These are phyloP conservation scores for Brachyrhaphis roseni DNA, from an alignment of 2,797 vertebrate genomes.

Conservation along the genomic window DNA sequence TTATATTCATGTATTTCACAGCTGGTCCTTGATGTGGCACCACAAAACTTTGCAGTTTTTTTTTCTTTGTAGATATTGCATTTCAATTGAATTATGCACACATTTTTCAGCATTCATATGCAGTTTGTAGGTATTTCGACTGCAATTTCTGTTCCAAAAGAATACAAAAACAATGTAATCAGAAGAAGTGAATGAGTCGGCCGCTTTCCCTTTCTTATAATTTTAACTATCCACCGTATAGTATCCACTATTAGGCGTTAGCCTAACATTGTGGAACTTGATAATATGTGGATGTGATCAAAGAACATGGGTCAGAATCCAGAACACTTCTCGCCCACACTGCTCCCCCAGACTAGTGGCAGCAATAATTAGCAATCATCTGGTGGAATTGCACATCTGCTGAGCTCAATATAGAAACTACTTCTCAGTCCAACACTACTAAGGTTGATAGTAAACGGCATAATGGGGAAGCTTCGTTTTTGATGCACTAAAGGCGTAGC, in stretches of 20 bases:
- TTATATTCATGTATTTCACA: slow-evolving; percentile 43
- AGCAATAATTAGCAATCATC: too few relatives aligned
- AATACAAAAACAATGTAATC: neutral
- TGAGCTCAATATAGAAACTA: too few relatives aligned
- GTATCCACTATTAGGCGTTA: too few relatives aligned
- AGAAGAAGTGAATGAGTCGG: neutral
- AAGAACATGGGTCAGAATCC: neutral
- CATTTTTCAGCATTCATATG: neutral
- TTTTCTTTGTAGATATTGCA: slow-evolving; percentile 1
- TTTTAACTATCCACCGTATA: too few relatives aligned
- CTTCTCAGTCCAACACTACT: too few relatives aligned
- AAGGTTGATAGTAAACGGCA: too few relatives aligned
- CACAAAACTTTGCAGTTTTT: neutral
- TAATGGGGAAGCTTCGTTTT: too few relatives aligned
- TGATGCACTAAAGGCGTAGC: too few relatives aligned
- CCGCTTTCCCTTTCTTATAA: neutral
- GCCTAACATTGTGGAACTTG: neutral
- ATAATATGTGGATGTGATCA: neutral
- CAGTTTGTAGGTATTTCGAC: neutral
- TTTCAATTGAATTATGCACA: neutral
- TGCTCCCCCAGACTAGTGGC: too few relatives aligned
- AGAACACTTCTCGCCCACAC: too few relatives aligned
- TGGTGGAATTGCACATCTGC: too few relatives aligned
- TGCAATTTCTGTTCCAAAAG: neutral
- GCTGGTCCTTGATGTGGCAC: slow-evolving; percentile 31